phyloP scores from a whole-genome alignment of 2,113 vertebrate species.

The Kryptolebias marmoratus region DNA sequence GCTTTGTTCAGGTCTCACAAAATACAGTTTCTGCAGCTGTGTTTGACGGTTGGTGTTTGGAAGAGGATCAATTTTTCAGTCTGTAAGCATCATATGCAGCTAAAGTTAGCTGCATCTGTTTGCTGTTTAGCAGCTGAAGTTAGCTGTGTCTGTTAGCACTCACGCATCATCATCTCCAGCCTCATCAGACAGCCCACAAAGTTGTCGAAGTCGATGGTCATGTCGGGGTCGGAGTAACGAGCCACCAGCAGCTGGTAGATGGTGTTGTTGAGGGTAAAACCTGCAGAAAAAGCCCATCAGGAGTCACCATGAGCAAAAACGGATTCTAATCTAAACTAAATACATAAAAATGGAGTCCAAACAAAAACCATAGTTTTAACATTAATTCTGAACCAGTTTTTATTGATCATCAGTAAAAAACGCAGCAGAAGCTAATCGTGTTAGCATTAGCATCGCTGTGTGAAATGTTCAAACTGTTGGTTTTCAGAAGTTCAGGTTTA shows the following conservation, averaged over 20 bases:
- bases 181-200: constrained; percentile 87
- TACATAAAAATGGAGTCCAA: no score
- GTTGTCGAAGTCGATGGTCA: constrained; percentile 87
- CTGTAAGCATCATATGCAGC: no score
- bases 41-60: no score
- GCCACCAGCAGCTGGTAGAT: constrained; percentile 84
- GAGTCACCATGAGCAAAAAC: neutral
- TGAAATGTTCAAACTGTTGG: no score
- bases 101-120: neutral
- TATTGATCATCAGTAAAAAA: no score
- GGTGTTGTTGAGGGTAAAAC: constrained; percentile 85
- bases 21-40: neutral
- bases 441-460: no score
- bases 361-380: no score
- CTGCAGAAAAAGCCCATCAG: constrained; percentile 58
- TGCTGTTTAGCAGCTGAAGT: neutral
- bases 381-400: no score
- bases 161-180: constrained; percentile 91
- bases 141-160: constrained; percentile 50
- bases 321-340: neutral
- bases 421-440: no score
- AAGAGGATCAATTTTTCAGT: no score
- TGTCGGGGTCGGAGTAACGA: constrained; percentile 76
- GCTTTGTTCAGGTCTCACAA: neutral
- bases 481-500: no score